These are phyloP conservation scores for Entelurus aequoreus DNA, from an alignment of 2,113 vertebrate species.

Conservation along the genomic window DNA sequence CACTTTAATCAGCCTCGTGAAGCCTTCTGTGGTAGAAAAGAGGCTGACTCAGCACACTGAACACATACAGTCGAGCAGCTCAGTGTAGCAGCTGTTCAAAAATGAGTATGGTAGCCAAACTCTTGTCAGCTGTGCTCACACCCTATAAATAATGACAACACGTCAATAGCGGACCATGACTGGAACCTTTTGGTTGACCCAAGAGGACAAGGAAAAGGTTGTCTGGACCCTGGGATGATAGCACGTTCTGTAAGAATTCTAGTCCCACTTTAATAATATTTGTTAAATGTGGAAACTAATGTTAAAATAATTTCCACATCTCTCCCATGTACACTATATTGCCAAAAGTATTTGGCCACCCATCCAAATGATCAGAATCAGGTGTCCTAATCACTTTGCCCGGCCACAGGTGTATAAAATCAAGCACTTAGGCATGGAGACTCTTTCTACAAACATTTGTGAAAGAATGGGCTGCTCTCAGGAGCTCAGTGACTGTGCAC, in stretches of 20 bases:
- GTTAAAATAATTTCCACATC: not conserved
- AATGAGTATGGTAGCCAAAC: conserved; percentile 16
- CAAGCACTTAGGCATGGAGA: too few relatives aligned
- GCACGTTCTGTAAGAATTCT: not conserved
- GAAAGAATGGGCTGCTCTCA: too few relatives aligned
- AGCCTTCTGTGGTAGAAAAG: not conserved
- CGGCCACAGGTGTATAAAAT: too few relatives aligned
- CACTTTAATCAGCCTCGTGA: not conserved
- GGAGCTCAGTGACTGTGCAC: too few relatives aligned
- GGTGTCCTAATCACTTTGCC: too few relatives aligned
- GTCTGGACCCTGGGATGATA: conserved; percentile 3
- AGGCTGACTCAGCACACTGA: conserved; percentile 37
- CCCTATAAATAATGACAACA: conserved; percentile 51
- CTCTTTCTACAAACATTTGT: too few relatives aligned
- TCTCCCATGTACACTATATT: not conserved
- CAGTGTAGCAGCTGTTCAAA: conserved; percentile 43
- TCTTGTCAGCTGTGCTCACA: conserved; percentile 38
- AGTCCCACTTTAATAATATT: not conserved
- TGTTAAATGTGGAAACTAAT: conserved; percentile 4
- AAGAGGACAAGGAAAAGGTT: conserved; percentile 26
- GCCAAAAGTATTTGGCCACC: too few relatives aligned
- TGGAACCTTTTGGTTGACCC: conserved; percentile 27
- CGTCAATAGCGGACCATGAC: conserved; percentile 28
- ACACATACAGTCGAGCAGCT: not conserved
- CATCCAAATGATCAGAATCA: too few relatives aligned